These are phyloP conservation scores for Drosophila quadrilineata DNA, from an alignment of 1,140 invertebrate genomes.

Conservation along the genomic window DNA sequence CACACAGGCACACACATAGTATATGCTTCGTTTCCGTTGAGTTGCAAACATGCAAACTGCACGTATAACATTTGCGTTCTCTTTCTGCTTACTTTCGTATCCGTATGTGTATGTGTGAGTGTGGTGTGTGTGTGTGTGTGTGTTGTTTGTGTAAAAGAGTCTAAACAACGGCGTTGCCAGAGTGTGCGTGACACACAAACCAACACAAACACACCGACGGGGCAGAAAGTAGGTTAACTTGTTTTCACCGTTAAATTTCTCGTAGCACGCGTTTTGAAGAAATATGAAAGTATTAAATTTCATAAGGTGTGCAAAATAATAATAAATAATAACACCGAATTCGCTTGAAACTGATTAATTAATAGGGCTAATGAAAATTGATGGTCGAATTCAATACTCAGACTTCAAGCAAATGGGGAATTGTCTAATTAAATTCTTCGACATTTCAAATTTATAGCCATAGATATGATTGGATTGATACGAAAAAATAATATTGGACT, in stretches of 20 bases:
- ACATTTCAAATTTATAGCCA: too few relatives aligned
- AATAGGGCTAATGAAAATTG: not conserved
- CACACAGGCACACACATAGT: too few relatives aligned
- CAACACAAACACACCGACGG: constrained; percentile 6
- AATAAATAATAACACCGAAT: not conserved
- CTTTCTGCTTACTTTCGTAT: too few relatives aligned
- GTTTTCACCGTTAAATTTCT: constrained; percentile 42
- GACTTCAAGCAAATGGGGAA: too few relatives aligned
- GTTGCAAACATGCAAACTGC: constrained; percentile 48
- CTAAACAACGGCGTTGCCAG: constrained; percentile 21
- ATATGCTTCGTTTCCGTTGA: constrained; percentile 22
- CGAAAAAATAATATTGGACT: not conserved
- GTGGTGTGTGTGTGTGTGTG: constrained; percentile 29
- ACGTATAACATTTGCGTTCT: too few relatives aligned
- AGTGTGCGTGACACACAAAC: constrained; percentile 6
- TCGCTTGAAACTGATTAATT: not conserved
- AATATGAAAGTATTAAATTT: constrained; percentile 3
- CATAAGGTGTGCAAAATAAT: not conserved
- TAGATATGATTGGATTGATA: too few relatives aligned
- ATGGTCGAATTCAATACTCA: not conserved
- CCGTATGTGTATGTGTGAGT: constrained; percentile 13
- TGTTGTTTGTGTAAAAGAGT: constrained; percentile 28
- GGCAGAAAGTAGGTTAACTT: constrained; percentile 60
- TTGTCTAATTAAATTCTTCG: too few relatives aligned
- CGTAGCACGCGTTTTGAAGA: not conserved